phyloP scores from a whole-genome alignment of 2,113 vertebrate genomes.

The Prionailurus viverrinus region DNA sequence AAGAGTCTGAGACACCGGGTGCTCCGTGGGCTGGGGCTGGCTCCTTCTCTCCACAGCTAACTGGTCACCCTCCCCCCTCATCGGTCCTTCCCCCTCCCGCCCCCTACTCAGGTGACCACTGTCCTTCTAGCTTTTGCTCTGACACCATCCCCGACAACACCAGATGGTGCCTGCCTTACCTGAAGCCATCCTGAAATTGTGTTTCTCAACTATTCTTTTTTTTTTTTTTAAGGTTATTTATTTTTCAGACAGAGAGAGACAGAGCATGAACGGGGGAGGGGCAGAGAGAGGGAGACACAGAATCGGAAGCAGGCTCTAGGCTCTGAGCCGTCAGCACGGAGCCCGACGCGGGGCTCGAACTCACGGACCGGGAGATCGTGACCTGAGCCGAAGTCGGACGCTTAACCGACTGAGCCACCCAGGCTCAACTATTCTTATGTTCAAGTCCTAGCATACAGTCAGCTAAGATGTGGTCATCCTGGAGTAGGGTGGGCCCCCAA shows the following conservation, averaged over 20 bases:
- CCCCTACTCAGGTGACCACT: not conserved
- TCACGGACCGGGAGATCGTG: no score
- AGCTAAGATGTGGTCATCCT: not conserved
- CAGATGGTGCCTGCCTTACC: not conserved
- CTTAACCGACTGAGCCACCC: no score
- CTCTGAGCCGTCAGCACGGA: no score
- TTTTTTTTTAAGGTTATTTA: no score
- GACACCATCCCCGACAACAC: not conserved
- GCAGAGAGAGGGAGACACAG: no score
- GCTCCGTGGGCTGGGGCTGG: not conserved
- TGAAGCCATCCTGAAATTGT: not conserved
- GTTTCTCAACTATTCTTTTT: not conserved
- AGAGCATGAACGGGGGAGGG: no score
- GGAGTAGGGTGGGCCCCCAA: no score
- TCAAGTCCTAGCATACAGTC: not conserved
- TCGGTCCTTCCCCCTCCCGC: no score
- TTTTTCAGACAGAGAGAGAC: no score
- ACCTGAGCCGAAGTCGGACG: no score
- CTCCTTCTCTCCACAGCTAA: fast-evolving
- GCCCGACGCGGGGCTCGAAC: no score
- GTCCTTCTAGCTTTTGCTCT: not conserved
- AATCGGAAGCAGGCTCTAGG: no score
- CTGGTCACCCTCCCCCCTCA: not conserved
- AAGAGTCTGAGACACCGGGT: fast-evolving
- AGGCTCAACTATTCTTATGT: not conserved